A percentile compares a stretch with the other conserved stretches of the same genome.
phyloP scores from a whole-genome alignment of 2,888 invertebrate species.

The Cephonodes hylas region DNA sequence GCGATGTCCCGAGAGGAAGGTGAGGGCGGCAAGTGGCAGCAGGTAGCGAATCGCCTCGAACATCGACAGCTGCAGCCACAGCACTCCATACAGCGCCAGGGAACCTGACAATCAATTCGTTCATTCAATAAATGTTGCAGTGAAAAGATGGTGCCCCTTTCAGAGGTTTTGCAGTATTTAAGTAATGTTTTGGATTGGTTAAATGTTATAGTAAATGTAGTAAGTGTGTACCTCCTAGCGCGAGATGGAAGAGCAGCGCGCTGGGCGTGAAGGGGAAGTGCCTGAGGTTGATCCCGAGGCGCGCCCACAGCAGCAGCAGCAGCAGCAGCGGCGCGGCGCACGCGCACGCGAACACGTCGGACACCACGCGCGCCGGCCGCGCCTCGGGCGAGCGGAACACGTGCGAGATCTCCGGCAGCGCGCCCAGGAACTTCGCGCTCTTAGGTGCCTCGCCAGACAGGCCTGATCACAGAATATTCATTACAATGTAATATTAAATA shows the following conservation, averaged over 20 bases:
- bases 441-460: slow-evolving; percentile 19
- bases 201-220: too few species aligned
- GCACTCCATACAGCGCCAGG: slow-evolving; percentile 91
- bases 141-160: too few species aligned
- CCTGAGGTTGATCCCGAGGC: slow-evolving; percentile 91
- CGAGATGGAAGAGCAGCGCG: slow-evolving; percentile 94
- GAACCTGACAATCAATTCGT: slow-evolving; percentile 81
- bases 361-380: slow-evolving; percentile 92
- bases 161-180: too few species aligned
- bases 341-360: slow-evolving; percentile 93
- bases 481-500: too few species aligned
- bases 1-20: slow-evolving; percentile 96
- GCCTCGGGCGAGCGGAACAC: slow-evolving; percentile 95
- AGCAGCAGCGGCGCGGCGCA: slow-evolving; percentile 91
- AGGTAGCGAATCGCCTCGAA: slow-evolving; percentile 96
- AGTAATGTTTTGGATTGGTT: too few species aligned
- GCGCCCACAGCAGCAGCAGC: slow-evolving; percentile 91
- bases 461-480: background rate
- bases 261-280: slow-evolving; percentile 89
- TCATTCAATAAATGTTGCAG: background rate
- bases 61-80: slow-evolving; percentile 98
- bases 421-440: slow-evolving; percentile 50
- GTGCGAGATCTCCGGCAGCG: slow-evolving; percentile 86
- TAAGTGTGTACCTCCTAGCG: slow-evolving; percentile 85
- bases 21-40: slow-evolving; percentile 90